A percentile compares a stretch with the other conserved stretches of the same genome.
phyloP scores from a whole-genome alignment of 2,113 vertebrate species.

The Excalfactoria chinensis region DNA sequence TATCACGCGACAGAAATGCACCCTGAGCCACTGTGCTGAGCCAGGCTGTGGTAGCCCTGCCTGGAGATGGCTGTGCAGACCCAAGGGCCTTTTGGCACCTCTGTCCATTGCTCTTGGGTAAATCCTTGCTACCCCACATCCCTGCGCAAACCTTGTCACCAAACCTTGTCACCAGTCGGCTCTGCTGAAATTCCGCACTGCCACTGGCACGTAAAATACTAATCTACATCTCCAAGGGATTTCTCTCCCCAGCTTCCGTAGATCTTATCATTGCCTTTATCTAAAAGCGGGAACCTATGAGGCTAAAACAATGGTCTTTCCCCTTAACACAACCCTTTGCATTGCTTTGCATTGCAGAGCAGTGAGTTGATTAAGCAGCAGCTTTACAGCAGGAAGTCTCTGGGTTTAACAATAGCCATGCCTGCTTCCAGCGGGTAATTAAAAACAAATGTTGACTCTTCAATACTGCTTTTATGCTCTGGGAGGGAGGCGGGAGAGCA shows the following conservation, averaged over 20 bases:
- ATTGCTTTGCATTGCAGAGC: not conserved
- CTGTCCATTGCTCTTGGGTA: not conserved
- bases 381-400: constrained; percentile 46
- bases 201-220: not conserved
- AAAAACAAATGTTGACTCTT: constrained; percentile 46
- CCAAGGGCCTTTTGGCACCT: accelerated
- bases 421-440: constrained; percentile 49
- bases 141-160: not conserved
- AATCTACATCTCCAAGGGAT: not conserved
- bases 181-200: not conserved
- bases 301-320: not conserved
- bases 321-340: not conserved
- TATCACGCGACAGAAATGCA: accelerated
- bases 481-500: not conserved
- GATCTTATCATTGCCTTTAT: not conserved
- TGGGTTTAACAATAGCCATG: constrained; percentile 34
- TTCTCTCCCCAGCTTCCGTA: not conserved
- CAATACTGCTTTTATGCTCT: not conserved
- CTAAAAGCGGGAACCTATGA: not conserved
- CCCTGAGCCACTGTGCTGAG: not conserved
- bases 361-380: not conserved
- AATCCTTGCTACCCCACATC: not conserved
- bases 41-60: not conserved
- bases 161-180: not conserved
- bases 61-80: not conserved